Percentiles rank a stretch among this genome's conserved stretches.
Evolutionary conservation across 2,888 invertebrate species (phyloP).

Genomic region (Cryptocephalus primarius): DNA sequence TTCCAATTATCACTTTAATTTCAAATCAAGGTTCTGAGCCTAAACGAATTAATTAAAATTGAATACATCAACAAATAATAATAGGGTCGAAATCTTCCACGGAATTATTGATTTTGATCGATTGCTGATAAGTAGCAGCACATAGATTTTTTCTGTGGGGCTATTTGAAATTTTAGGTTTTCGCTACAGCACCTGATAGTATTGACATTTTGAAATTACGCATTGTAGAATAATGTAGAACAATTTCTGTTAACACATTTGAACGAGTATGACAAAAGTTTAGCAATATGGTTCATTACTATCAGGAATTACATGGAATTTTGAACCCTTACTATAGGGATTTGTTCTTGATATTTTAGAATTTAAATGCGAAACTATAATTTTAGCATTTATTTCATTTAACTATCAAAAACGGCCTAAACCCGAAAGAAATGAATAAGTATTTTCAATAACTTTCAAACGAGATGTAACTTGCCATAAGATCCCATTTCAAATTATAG

Average conservation of each 20-base stretch:
- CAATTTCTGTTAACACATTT: neutral
- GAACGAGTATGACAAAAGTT: neutral
- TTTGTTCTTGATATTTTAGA: neutral
- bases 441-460: too few relatives aligned
- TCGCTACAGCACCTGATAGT: neutral
- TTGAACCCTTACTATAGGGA: neutral
- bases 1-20: too few relatives aligned
- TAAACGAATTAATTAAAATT: too few relatives aligned
- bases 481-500: too few relatives aligned
- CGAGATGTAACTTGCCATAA: neutral
- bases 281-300: neutral
- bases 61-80: too few relatives aligned
- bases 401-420: neutral
- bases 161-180: neutral
- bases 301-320: neutral
- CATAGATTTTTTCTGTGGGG: neutral
- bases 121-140: too few relatives aligned
- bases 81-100: too few relatives aligned
- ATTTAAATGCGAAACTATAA: too few relatives aligned
- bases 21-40: too few relatives aligned
- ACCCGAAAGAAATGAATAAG: neutral
- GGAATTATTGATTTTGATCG: too few relatives aligned
- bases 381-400: too few relatives aligned
- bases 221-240: neutral
- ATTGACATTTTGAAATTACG: neutral